These are phyloP conservation scores for Aleiodes sp. DNA, from an alignment of 1,140 invertebrate genomes.

Conservation along the genomic window DNA sequence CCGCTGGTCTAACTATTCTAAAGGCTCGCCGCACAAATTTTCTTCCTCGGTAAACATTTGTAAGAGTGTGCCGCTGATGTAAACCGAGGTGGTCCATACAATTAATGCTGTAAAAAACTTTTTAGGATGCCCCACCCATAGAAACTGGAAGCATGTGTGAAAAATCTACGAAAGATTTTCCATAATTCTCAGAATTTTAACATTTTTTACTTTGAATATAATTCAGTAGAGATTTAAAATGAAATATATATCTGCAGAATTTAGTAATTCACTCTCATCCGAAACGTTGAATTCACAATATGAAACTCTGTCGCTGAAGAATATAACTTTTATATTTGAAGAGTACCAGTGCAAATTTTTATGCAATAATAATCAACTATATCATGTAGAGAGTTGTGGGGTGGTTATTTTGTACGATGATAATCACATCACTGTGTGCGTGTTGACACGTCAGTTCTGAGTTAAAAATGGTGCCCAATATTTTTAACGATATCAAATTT, in stretches of 20 bases:
- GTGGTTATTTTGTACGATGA: conserved; percentile 29
- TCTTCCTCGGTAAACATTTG: background rate
- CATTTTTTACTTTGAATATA: background rate
- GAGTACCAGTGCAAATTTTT: conserved; percentile 41
- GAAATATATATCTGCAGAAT: no score
- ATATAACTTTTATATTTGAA: conserved; percentile 40
- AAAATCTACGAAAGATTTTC: background rate
- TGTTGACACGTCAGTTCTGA: conserved; percentile 39
- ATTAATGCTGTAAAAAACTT: background rate
- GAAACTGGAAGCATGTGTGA: background rate
- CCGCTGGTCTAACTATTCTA: conserved; percentile 51
- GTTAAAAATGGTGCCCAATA: conserved; percentile 46
- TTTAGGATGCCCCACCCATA: background rate
- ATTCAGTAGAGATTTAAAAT: no score
- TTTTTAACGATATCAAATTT: conserved; percentile 5
- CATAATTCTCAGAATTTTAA: background rate
- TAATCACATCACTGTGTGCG: conserved; percentile 47
- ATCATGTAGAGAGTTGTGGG: background rate
- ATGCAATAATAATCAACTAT: conserved; percentile 48
- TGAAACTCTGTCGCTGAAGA: conserved; percentile 18
- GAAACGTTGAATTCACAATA: conserved; percentile 24
- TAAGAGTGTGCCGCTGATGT: background rate
- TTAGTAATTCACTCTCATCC: background rate
- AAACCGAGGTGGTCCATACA: background rate
- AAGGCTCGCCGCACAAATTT: conserved; percentile 40